A percentile compares a stretch with the other conserved stretches of the same genome.
These are phyloP conservation scores for Rhaphigaster nebulosa DNA, from an alignment of 2,888 invertebrate species.

Conservation along the genomic window DNA sequence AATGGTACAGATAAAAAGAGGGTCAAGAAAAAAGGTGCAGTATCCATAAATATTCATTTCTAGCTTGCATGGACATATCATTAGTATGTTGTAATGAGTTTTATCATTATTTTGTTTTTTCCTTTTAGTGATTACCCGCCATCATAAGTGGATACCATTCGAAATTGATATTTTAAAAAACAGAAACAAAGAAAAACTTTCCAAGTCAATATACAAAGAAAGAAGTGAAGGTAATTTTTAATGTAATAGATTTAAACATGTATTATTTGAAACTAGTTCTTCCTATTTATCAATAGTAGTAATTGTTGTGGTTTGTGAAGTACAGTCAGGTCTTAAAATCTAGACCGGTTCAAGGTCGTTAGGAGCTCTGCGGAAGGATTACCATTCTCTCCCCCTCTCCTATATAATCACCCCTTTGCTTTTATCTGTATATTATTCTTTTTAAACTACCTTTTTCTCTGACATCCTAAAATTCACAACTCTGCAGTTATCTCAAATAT, in stretches of 20 bases:
- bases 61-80: neutral
- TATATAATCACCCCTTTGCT: too few relatives aligned
- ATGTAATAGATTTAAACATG: neutral
- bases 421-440: too few relatives aligned
- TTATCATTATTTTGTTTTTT: slow-evolving; percentile 3
- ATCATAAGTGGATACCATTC: slow-evolving; percentile 91
- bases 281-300: too few relatives aligned
- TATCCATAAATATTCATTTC: neutral
- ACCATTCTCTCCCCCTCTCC: too few relatives aligned
- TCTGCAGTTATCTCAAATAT: too few relatives aligned
- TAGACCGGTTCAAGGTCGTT: too few relatives aligned
- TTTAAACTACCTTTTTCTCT: too few relatives aligned
- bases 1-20: slow-evolving; percentile 34
- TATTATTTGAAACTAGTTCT: neutral
- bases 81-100: neutral
- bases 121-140: slow-evolving; percentile 70
- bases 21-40: slow-evolving; percentile 23
- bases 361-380: too few relatives aligned
- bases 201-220: slow-evolving; percentile 65
- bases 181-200: slow-evolving; percentile 72
- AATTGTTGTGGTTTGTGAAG: too few relatives aligned
- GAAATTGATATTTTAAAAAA: slow-evolving; percentile 86
- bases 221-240: slow-evolving; percentile 61
- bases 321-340: too few relatives aligned
- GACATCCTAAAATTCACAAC: too few relatives aligned